Conservation (phyloP, 2,113 vertebrate species). For the Anser brachyrhynchus region DNA sequence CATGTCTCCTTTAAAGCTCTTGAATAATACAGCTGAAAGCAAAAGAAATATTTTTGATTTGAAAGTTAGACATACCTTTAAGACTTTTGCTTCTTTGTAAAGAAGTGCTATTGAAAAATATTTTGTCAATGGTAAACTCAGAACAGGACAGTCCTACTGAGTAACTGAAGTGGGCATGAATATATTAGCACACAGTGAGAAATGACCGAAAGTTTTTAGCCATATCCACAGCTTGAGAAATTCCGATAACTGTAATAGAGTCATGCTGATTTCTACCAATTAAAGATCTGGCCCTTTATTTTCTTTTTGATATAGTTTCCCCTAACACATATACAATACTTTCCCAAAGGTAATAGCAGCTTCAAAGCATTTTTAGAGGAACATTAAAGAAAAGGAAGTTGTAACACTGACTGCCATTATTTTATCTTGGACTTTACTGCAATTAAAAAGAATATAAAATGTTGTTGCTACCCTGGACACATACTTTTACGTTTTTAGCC, state of each 20-base stretch:
- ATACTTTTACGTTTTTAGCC: constrained; percentile 59
- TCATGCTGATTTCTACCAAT: constrained; percentile 43
- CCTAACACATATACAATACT: constrained; percentile 48
- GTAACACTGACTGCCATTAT: constrained; percentile 63
- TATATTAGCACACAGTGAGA: not conserved
- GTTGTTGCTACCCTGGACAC: constrained; percentile 41
- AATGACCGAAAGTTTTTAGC: not conserved
- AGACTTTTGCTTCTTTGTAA: not conserved
- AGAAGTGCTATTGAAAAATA: not conserved
- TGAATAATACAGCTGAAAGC: not conserved
- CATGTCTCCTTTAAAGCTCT: not conserved
- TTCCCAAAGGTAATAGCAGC: constrained; percentile 61
- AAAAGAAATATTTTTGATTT: not conserved
- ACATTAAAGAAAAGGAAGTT: constrained; percentile 72
- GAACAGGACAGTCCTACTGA: not conserved
- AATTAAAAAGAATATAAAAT: constrained; percentile 70
- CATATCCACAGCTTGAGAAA: constrained; percentile 2
- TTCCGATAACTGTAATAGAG: not conserved
- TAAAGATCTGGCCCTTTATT: constrained; percentile 44
- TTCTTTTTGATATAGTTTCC: constrained; percentile 54
- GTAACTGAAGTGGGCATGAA: not conserved
- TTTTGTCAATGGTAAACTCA: not conserved
- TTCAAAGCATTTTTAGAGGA: constrained; percentile 64
- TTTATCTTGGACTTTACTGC: constrained; percentile 54
- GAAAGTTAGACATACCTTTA: not conserved